Conservation (phyloP, 2,113 vertebrate species). For the Paradoxurus hermaphroditus region DNA sequence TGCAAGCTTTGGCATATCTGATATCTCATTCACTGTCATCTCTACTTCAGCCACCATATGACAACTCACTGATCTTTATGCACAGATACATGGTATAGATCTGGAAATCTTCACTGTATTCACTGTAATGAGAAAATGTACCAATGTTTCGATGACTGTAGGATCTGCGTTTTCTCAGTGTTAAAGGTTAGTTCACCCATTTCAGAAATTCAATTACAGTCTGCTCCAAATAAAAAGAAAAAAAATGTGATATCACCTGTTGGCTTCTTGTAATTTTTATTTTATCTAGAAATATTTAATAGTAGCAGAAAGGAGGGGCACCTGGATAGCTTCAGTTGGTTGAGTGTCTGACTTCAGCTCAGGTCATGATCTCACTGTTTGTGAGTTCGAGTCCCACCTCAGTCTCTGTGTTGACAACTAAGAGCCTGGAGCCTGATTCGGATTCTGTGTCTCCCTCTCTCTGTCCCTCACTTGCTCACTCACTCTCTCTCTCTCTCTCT, state of each 20-base stretch:
- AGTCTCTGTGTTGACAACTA: too few species aligned
- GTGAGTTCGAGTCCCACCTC: too few species aligned
- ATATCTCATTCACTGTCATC: background rate
- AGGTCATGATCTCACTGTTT: too few species aligned
- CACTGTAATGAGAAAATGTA: background rate
- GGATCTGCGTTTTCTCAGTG: background rate
- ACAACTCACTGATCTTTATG: background rate
- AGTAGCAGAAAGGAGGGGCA: background rate
- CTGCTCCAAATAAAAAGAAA: background rate
- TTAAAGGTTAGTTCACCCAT: background rate
- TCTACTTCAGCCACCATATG: background rate
- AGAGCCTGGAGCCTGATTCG: too few species aligned
- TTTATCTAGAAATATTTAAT: background rate
- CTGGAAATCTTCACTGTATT: background rate
- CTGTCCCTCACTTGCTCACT: too few species aligned
- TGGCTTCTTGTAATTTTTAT: background rate
- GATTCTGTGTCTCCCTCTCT: too few species aligned
- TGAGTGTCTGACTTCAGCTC: too few species aligned
- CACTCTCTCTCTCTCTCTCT: too few species aligned
- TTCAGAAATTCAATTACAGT: background rate
- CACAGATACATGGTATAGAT: background rate
- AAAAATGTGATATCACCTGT: background rate
- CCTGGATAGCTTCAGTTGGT: too few species aligned
- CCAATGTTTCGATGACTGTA: background rate
- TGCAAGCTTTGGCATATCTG: background rate